Base-by-base conservation (phyloP, 2,888 invertebrate genomes). In the Gryllus longicercus region DNA sequence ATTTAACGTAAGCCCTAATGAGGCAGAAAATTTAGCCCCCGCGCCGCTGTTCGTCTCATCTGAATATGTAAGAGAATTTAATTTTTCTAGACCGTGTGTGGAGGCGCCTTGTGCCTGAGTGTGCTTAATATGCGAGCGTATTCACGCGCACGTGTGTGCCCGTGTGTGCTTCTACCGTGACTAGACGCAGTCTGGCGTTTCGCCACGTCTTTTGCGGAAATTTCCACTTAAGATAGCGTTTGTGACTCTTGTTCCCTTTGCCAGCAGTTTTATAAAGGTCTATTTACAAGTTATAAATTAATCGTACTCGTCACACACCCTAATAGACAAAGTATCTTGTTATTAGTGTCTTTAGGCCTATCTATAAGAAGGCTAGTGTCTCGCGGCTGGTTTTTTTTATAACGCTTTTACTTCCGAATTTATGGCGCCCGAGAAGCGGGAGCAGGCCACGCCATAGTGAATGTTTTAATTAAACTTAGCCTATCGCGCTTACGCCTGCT, bases 1-100 rank as follows among this genome's bases (percentile, higher is more conserved):
- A 63, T 63, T 14, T 63, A 63, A n/a, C 63, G 63, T 63, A 63
- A 63, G 63, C 63, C 63, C n/a, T 63, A 63, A 63, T 63, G 63
- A 63, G 63, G 14, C 63, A 63, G 63, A 63, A 63, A 63, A 63
- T 63, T 63, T 63, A 63, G 63, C n/a, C 63, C n/a, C 16, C 63
- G 14, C 63, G 14, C n/a, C 63, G 63, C n/a, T 63, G 38, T 5
- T 38, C 38, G 38, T 38, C 38, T 38, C 38, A 38, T 38, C 38
- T 38, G 38, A 38, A 38, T 38, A 38, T 38, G 38, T 38, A 38
- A 38, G 38, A 5, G 38, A 38, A 38, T 38, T 38, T 38, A 38
- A 38, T 38, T 5, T 38, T 38, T 38, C 38, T 38, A 38, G 38
- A 38, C 38, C 38, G 5, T 38, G 4, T 38, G 38, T 38, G 5